A percentile compares a stretch with the other conserved stretches of the same genome.
These are phyloP conservation scores for Pseudochirops cupreus DNA, from an alignment of 2,797 vertebrate genomes.

Conservation along the genomic window DNA sequence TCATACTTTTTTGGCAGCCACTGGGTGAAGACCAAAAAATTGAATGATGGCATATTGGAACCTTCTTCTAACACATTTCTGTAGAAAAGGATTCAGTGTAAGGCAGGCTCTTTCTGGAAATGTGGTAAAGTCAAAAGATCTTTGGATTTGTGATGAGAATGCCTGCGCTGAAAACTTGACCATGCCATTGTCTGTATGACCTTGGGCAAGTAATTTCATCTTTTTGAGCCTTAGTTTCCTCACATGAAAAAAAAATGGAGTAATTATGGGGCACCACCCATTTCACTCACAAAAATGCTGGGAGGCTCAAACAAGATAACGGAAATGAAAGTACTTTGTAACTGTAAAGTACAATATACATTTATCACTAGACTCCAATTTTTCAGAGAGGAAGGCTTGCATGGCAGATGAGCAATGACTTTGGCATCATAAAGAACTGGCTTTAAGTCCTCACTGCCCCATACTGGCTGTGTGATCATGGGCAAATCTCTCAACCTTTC, in stretches of 20 bases:
- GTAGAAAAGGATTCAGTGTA: neutral
- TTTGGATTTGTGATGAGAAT: neutral
- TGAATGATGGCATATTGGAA: neutral
- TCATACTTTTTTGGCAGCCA: neutral
- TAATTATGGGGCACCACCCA: neutral
- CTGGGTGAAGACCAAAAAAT: neutral
- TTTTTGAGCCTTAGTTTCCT: neutral
- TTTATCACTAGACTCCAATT: neutral
- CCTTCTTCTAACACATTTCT: neutral
- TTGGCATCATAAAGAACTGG: neutral
- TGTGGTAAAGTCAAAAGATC: neutral
- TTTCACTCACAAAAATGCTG: neutral
- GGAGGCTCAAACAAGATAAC: neutral
- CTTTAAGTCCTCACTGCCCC: neutral
- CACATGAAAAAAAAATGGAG: neutral
- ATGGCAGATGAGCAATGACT: neutral
- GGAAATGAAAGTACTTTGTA: neutral
- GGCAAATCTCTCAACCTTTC: neutral
- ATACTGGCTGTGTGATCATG: neutral
- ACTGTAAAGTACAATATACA: neutral
- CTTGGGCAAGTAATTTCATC: neutral
- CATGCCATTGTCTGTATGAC: neutral
- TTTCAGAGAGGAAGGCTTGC: neutral
- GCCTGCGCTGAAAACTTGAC: neutral
- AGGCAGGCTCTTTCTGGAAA: neutral